Base-by-base conservation (phyloP, 2,888 invertebrate genomes). In the Hypena proboscidalis region DNA sequence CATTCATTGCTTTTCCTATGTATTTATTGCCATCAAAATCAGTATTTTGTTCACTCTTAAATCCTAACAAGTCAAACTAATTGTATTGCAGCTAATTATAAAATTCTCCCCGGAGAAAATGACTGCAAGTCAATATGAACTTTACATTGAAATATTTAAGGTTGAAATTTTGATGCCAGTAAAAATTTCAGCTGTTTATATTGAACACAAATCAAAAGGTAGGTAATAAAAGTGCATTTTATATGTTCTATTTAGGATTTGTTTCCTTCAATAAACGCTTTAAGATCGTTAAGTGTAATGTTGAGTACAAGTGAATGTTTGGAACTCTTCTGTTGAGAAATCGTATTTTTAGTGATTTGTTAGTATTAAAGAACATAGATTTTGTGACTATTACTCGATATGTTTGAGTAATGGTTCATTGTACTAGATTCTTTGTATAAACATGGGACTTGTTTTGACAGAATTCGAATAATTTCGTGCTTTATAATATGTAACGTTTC, bases 231-330 rank as follows among this genome's bases (percentile, higher is more conserved):
- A 76, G 69, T 61, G 64, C 64, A 76, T 83, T 85, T 83, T 77
- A 82, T 74, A 74, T 61, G 70, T 80, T 76, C 80, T 80, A 79
- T 85, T 82, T 80, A 62, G 70, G 76, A 78, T 80, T 80, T 77
- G 80, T 81, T 84, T 83, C 77, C 71, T 74, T 67, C 78, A 77
- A 81, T 84, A 81, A 83, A 85, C 73, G 74, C 60, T 72, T 67
- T 59, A 65, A 54, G 62, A 58, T 73, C 74, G 74, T 80, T 80
- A 77, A 74, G 64, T 60, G 63, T 58, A 49, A 38, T 40, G 56
- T 59, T 68, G 47, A 63, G 58, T 57, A 63, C 54, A 54, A 58
- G 22, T 56, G 56, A 58, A 51, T 51, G 22, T 50, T 50, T 34
- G 20, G 23, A 10, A 39, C 40, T 42, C 54, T 59, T 41, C 40